A percentile compares a stretch with the other conserved stretches of the same genome.
Conservation (phyloP, 2,888 invertebrate genomes). For the Eurois occulta region DNA sequence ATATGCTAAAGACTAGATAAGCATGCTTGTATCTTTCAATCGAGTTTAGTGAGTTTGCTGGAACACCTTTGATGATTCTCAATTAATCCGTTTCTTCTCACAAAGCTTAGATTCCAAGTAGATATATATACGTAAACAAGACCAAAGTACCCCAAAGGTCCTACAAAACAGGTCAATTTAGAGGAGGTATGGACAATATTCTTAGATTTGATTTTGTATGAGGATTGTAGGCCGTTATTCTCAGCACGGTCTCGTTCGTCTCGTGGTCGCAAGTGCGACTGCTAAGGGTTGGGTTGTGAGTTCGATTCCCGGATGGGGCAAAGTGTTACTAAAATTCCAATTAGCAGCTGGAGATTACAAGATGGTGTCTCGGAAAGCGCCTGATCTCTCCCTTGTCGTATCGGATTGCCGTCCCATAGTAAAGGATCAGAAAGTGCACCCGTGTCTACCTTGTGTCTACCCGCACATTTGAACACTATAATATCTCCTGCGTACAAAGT, state of each 20-base stretch:
- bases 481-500: background rate
- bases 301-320: background rate
- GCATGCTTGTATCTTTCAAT: conserved; percentile 18
- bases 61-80: conserved; percentile 1
- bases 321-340: background rate
- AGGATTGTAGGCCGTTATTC: background rate
- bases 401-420: background rate
- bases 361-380: background rate
- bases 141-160: background rate
- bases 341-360: background rate
- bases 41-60: background rate
- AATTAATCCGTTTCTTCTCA: background rate
- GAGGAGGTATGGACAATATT: background rate
- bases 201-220: background rate
- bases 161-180: background rate
- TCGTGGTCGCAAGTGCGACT: background rate
- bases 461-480: background rate
- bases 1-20: conserved; percentile 25
- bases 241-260: background rate
- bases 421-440: background rate
- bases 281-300: background rate
- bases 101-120: background rate
- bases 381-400: background rate
- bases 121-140: background rate
- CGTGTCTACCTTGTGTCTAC: background rate